Conservation (phyloP, 2,888 invertebrate species). For the Tolmerus cingulatus region DNA sequence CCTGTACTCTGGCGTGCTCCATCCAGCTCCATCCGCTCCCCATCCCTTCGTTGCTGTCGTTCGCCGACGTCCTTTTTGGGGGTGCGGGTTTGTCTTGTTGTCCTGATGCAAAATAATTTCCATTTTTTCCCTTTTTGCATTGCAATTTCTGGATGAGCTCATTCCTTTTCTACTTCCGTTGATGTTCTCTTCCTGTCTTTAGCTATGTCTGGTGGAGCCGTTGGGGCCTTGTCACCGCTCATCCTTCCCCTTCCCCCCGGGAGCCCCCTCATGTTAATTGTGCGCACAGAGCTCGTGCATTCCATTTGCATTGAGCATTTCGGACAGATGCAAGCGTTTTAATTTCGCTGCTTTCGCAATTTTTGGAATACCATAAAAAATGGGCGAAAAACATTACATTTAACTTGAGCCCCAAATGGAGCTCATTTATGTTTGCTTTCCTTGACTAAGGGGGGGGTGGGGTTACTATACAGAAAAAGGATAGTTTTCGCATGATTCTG, state of each 20-base stretch:
- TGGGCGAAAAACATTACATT: not conserved
- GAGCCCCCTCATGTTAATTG: not conserved
- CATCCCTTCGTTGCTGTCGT: not conserved
- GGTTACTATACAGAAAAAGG: not conserved
- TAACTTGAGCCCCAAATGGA: not conserved
- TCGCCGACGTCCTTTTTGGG: not conserved
- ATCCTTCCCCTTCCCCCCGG: not conserved
- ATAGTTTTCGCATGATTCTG: not conserved
- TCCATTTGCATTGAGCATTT: not conserved
- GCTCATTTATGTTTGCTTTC: not conserved
- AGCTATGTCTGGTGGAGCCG: not conserved
- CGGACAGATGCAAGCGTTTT: not conserved
- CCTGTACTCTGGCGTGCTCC: not conserved
- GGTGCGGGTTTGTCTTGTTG: not conserved
- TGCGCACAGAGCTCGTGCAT: not conserved
- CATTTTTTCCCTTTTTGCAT: not conserved
- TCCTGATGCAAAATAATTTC: not conserved
- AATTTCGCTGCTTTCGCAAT: not conserved
- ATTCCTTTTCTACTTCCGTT: not conserved
- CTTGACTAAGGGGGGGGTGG: not conserved
- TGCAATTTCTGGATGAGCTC: not conserved
- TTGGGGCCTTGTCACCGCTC: not conserved
- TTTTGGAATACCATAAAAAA: not conserved
- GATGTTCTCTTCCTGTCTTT: not conserved
- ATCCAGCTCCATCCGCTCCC: not conserved